A percentile compares a stretch with the other conserved stretches of the same genome.
phyloP scores from a whole-genome alignment of 2,113 vertebrate genomes.

The Vicugna pacos region DNA sequence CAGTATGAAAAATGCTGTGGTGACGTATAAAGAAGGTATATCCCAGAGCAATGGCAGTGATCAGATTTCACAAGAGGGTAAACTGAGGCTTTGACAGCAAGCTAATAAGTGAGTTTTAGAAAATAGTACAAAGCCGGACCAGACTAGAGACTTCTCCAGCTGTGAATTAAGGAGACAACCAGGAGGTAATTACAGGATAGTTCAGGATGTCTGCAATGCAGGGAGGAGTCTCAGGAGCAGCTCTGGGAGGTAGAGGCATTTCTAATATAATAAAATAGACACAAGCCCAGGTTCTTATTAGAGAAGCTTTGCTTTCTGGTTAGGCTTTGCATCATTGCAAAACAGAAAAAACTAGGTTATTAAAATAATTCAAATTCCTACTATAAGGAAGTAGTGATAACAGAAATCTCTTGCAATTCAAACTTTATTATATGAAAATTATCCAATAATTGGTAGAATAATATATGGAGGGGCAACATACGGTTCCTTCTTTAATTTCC shows the following conservation, averaged over 20 bases:
- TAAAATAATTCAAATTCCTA: constrained; percentile 61
- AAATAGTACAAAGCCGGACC: not conserved
- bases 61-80: not conserved
- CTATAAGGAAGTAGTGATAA: constrained; percentile 50
- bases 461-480: not conserved
- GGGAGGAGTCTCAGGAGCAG: not conserved
- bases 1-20: not conserved
- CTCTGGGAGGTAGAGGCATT: not conserved
- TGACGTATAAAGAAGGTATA: not conserved
- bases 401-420: constrained; percentile 45
- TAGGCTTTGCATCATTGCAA: constrained; percentile 19
- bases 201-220: not conserved
- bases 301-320: constrained; percentile 30
- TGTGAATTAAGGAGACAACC: not conserved
- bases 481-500: constrained; percentile 28
- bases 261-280: constrained; percentile 14
- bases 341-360: constrained; percentile 52
- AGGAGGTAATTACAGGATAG: not conserved
- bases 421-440: constrained; percentile 57
- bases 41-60: not conserved
- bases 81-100: not conserved
- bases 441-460: constrained; percentile 20
- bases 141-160: not conserved
- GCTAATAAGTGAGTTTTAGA: not conserved
- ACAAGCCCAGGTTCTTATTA: not conserved